Evolutionary conservation across 2,113 vertebrate genomes (phyloP).

Genomic region (Eleginops maclovinus): DNA sequence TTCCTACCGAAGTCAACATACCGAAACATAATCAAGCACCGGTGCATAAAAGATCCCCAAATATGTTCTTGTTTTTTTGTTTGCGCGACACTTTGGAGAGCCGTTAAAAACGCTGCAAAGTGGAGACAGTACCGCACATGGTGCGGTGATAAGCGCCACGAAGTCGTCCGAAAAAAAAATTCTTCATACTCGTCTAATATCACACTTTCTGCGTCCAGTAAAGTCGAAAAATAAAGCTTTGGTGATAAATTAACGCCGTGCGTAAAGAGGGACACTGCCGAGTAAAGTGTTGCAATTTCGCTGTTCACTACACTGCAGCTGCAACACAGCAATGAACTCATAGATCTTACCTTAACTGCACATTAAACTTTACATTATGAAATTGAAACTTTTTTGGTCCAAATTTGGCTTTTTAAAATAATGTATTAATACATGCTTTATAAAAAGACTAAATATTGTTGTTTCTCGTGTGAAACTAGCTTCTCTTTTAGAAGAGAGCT

Average conservation of each 20-base stretch:
- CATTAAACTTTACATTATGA: slow-evolving; percentile 2
- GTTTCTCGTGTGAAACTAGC: slow-evolving; percentile 60
- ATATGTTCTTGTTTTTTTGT: slow-evolving; percentile 13
- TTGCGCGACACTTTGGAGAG: slow-evolving; percentile 7
- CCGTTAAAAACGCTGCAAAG: slow-evolving; percentile 13
- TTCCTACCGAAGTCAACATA: slow-evolving; percentile 53
- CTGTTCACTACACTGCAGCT: slow-evolving; percentile 25
- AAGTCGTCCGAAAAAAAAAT: slow-evolving; percentile 27
- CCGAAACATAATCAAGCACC: slow-evolving; percentile 66
- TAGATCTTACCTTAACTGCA: slow-evolving; percentile 37
- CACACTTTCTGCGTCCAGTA: not conserved
- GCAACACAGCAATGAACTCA: slow-evolving; percentile 7
- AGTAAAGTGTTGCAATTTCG: slow-evolving; percentile 6
- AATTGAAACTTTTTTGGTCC: slow-evolving; percentile 5
- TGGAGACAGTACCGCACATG: slow-evolving; percentile 37
- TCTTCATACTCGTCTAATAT: slow-evolving; percentile 1
- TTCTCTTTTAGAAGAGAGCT: slow-evolving; percentile 41
- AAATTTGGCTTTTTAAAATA: slow-evolving; percentile 5
- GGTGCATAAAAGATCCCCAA: slow-evolving; percentile 39
- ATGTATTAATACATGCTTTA: too few relatives aligned
- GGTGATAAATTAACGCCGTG: slow-evolving; percentile 25
- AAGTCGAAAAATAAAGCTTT: not conserved
- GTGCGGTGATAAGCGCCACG: slow-evolving; percentile 37
- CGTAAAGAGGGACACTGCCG: slow-evolving; percentile 52
- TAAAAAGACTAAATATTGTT: not conserved